phyloP scores from a whole-genome alignment of 30 jellyfish, hydroid and myxozoan genomes.

The Chironex yamaguchii region DNA sequence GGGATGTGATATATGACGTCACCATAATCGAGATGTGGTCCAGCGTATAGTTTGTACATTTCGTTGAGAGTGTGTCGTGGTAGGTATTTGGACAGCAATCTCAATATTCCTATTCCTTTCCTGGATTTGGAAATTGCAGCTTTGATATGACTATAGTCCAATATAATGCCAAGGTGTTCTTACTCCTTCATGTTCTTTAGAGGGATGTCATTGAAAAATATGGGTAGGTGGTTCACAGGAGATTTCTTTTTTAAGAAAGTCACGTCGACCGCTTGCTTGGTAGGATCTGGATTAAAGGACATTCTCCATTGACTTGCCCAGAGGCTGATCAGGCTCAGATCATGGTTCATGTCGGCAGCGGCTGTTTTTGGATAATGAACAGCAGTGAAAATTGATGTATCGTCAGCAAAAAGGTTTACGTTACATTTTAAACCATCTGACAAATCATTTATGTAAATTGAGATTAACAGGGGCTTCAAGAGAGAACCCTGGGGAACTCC shows the following conservation, averaged over 20 bases:
- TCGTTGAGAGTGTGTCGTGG: slow-evolving; percentile 40
- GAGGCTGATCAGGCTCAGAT: slow-evolving; percentile 39
- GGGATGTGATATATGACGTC: slow-evolving; percentile 14
- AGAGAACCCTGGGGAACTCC: slow-evolving; percentile 47
- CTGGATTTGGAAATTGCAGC: slow-evolving; percentile 5
- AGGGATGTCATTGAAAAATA: not conserved
- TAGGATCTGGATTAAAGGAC: slow-evolving; percentile 26
- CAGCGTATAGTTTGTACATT: slow-evolving; percentile 23
- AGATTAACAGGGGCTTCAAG: slow-evolving; percentile 20
- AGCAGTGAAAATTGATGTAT: slow-evolving; percentile 37
- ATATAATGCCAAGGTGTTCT: too few species aligned
- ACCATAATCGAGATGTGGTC: slow-evolving; percentile 6
- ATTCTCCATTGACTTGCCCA: slow-evolving; percentile 43
- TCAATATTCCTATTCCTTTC: slow-evolving; percentile 26
- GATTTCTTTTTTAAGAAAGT: not conserved
- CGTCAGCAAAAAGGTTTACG: slow-evolving; percentile 45
- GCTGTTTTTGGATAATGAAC: slow-evolving; percentile 43
- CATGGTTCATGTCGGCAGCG: slow-evolving; percentile 23
- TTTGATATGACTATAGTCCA: too few species aligned
- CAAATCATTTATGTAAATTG: slow-evolving; percentile 33
- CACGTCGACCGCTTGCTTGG: not conserved
- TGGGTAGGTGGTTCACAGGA: not conserved
- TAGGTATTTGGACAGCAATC: not conserved
- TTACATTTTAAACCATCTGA: slow-evolving; percentile 37
- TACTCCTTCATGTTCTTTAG: too few species aligned